Conservation (phyloP, 2,888 invertebrate species). For the Plutella xylostella region DNA sequence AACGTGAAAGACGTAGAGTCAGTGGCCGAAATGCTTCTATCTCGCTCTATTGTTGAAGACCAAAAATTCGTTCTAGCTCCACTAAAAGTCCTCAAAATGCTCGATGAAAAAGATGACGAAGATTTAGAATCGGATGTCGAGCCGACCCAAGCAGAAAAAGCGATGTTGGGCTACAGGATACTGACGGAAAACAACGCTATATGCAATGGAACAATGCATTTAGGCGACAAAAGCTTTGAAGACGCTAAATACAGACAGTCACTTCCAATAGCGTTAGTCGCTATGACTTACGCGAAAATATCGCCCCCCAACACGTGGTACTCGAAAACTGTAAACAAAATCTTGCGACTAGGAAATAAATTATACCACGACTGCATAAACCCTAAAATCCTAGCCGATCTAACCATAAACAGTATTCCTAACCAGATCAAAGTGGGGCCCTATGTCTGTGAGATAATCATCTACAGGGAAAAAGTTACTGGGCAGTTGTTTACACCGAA, state of each 20-base stretch:
- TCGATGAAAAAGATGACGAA: conserved; percentile 48
- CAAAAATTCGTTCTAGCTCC: conserved; percentile 59
- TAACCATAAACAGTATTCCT: conserved; percentile 66
- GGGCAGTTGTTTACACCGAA: conserved; percentile 60
- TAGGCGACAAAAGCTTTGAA: conserved; percentile 70
- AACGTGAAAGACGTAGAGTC: conserved; percentile 64
- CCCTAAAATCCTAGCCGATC: conserved; percentile 56
- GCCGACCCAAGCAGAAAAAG: conserved; percentile 54
- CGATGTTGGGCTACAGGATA: conserved; percentile 67
- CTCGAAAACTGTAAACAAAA: conserved; percentile 68
- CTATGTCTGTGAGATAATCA: conserved; percentile 68
- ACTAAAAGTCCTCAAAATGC: conserved; percentile 58
- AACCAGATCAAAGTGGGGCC: conserved; percentile 68
- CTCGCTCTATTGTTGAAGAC: conserved; percentile 55
- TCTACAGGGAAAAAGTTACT: conserved; percentile 63
- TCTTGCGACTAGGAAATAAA: conserved; percentile 69
- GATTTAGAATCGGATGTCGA: conserved; percentile 61
- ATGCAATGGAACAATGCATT: conserved; percentile 68
- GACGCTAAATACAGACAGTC: conserved; percentile 71
- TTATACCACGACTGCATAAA: conserved; percentile 64
- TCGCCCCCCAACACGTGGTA: conserved; percentile 73
- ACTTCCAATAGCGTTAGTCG: conserved; percentile 68
- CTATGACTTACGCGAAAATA: conserved; percentile 74
- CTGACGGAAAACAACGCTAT: conserved; percentile 68
- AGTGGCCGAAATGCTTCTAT: conserved; percentile 60